phyloP scores from a whole-genome alignment of 2,797 vertebrate species.

The Acipenser oxyrinchus region DNA sequence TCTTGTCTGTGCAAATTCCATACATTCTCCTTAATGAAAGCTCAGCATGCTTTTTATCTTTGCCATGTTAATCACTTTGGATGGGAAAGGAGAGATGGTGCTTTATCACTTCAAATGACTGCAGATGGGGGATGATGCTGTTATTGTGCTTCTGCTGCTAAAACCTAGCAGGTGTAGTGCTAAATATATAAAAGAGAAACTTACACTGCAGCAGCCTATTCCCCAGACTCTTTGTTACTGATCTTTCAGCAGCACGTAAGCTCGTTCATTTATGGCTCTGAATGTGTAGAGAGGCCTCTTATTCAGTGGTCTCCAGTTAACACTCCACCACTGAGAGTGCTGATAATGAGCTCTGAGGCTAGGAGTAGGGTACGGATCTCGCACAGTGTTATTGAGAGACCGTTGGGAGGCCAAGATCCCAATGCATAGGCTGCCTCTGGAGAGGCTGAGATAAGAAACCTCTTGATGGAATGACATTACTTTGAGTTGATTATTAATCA shows the following conservation, averaged over 20 bases:
- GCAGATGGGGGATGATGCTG: constrained; percentile 21
- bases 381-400: constrained; percentile 82
- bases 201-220: constrained; percentile 56
- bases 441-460: constrained; percentile 51
- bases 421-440: constrained; percentile 32
- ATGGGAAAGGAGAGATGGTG: constrained; percentile 24
- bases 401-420: constrained; percentile 55
- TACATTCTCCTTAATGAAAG: constrained; percentile 19
- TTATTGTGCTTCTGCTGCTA: constrained; percentile 33
- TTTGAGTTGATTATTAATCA: constrained; percentile 47
- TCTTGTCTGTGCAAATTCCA: neutral
- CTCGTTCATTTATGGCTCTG: constrained; percentile 62
- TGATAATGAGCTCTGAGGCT: constrained; percentile 82
- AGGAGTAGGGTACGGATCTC: constrained; percentile 72
- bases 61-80: constrained; percentile 25
- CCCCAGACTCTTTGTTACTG: constrained; percentile 54
- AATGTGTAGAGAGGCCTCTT: constrained; percentile 64
- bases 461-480: constrained; percentile 49
- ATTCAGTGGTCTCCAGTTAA: constrained; percentile 80
- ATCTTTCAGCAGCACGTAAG: constrained; percentile 50
- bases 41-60: constrained; percentile 17
- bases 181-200: constrained; percentile 63
- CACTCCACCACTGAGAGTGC: constrained; percentile 61
- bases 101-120: constrained; percentile 43
- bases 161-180: constrained; percentile 56